Conservation (phyloP, 2,888 invertebrate genomes). For the Apamea sordens region DNA sequence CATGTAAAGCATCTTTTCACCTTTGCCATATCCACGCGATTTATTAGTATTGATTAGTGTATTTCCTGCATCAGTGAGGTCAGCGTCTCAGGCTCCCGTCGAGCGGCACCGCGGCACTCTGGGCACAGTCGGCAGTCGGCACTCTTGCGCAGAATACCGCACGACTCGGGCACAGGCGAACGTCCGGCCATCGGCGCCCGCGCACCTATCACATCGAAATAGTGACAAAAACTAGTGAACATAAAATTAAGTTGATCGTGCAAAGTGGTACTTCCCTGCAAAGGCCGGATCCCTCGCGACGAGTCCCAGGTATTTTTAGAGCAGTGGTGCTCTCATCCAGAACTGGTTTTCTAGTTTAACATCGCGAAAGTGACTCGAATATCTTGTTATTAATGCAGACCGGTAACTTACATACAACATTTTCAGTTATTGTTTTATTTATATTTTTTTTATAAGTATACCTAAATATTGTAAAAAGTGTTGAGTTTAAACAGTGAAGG, state of each 20-base stretch:
- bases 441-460: background rate
- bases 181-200: slow-evolving; percentile 68
- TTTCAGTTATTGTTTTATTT: slow-evolving; percentile 17
- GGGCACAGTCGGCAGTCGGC: slow-evolving; percentile 46
- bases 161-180: slow-evolving; percentile 71
- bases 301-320: slow-evolving; percentile 84
- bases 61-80: slow-evolving; percentile 82
- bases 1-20: slow-evolving; percentile 50
- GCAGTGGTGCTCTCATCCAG: slow-evolving; percentile 66
- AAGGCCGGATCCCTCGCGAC: slow-evolving; percentile 70
- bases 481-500: slow-evolving; percentile 3
- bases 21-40: slow-evolving; percentile 74
- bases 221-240: slow-evolving; percentile 74
- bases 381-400: slow-evolving; percentile 53
- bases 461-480: background rate
- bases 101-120: slow-evolving; percentile 50
- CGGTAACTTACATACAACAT: slow-evolving; percentile 26
- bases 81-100: slow-evolving; percentile 66
- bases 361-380: slow-evolving; percentile 77
- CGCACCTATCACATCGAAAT: slow-evolving; percentile 69
- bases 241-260: slow-evolving; percentile 71
- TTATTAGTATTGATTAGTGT: slow-evolving; percentile 52
- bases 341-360: slow-evolving; percentile 81
- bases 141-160: slow-evolving; percentile 73
- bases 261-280: slow-evolving; percentile 72